Percentiles rank a stretch among this genome's conserved stretches.
Conservation (phyloP, 2,113 vertebrate genomes). For the Cinclus cinclus region DNA sequence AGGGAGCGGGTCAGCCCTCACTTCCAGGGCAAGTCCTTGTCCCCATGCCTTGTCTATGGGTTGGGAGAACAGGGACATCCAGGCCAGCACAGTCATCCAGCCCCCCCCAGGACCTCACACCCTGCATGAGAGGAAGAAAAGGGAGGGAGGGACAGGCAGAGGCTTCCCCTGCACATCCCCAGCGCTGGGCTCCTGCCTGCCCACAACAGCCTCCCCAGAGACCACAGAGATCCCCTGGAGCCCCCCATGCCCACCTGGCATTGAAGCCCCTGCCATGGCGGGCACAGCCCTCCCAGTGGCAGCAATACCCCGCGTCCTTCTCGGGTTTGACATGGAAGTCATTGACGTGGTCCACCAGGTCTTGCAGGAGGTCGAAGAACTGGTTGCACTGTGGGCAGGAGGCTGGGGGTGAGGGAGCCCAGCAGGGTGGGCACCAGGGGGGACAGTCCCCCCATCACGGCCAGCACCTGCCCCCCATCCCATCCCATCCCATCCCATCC, state of each 20-base stretch:
- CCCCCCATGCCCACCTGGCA: conserved; percentile 79
- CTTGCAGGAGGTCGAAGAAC: conserved; percentile 94
- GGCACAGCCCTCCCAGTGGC: conserved; percentile 97
- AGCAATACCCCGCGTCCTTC: conserved; percentile 95
- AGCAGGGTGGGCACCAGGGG: not conserved
- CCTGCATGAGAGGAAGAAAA: not conserved
- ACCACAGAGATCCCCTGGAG: not conserved
- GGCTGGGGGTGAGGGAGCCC: not conserved
- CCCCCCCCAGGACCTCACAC: not conserved
- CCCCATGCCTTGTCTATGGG: accelerated
- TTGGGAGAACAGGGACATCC: not conserved
- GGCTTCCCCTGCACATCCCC: not conserved
- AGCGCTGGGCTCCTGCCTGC: not conserved
- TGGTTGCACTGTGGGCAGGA: conserved; percentile 84
- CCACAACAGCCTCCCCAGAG: not conserved
- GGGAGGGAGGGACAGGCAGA: not conserved
- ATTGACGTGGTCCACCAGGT: conserved; percentile 95
- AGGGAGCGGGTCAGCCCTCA: not conserved
- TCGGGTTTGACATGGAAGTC: conserved; percentile 96
- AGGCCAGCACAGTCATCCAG: not conserved
- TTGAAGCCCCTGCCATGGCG: conserved; percentile 95
- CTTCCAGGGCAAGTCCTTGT: no score
- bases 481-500: no score
- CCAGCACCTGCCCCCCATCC: not conserved
- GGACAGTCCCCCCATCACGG: not conserved